Evolutionary conservation across 2,888 invertebrate species (phyloP).

Genomic region (Bursaphelenchus okinawaensis): DNA sequence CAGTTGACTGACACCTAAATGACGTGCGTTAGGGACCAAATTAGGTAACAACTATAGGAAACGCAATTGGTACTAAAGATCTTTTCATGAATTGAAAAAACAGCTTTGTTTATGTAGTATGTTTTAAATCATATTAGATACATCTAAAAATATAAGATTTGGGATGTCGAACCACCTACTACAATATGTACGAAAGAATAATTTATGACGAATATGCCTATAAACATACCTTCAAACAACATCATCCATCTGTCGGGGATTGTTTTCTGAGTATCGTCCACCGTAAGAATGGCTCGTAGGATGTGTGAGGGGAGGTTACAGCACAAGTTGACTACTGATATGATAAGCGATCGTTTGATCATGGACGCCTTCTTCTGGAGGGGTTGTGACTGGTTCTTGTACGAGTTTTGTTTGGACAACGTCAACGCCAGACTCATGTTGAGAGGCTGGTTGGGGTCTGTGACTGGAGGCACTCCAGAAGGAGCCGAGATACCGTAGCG

Average conservation of each 20-base stretch:
- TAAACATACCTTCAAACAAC: conserved; percentile 17
- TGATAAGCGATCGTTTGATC: conserved; percentile 45
- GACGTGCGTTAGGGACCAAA: not conserved
- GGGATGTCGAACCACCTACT: no score
- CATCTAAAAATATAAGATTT: no score
- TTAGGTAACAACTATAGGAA: no score
- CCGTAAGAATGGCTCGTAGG: conserved; percentile 36
- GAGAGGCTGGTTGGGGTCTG: not conserved
- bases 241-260: conserved; percentile 21
- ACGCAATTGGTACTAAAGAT: no score
- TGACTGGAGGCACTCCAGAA: conserved; percentile 13
- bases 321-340: conserved; percentile 47
- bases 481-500: conserved; percentile 28
- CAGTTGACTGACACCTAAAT: conserved; percentile 42
- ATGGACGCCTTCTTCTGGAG: conserved; percentile 28
- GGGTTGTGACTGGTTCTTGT: conserved; percentile 13
- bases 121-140: no score
- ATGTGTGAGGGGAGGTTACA: conserved; percentile 51
- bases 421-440: not conserved
- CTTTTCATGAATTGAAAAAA: no score
- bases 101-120: no score
- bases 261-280: conserved; percentile 32
- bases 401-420: conserved; percentile 23
- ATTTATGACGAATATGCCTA: not conserved
- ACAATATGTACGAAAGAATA: no score